A percentile compares a stretch with the other conserved stretches of the same genome.
phyloP scores from a whole-genome alignment of 2,888 invertebrate species.

The Orthosia cruda region DNA sequence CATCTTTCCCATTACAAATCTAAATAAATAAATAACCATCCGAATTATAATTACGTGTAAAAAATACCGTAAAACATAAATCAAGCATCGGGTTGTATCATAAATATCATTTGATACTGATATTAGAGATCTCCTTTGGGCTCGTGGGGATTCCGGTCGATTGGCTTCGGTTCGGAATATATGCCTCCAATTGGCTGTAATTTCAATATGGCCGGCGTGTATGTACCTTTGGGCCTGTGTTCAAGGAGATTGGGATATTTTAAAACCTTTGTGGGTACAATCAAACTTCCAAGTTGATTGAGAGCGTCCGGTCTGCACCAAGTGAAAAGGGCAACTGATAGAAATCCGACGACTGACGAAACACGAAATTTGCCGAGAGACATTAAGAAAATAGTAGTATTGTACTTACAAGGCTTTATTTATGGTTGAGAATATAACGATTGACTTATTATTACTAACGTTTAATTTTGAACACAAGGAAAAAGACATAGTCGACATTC shows the following conservation, averaged over 20 bases:
- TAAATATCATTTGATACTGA: conserved; percentile 58
- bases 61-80: conserved; percentile 53
- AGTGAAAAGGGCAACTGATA: no score
- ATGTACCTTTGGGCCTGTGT: conserved; percentile 3
- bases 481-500: no score
- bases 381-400: no score
- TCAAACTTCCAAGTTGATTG: neutral
- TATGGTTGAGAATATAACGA: no score
- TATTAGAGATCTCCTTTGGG: conserved; percentile 60
- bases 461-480: no score
- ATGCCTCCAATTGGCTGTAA: conserved; percentile 39
- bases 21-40: conserved; percentile 29
- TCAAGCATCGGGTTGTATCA: conserved; percentile 56
- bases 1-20: neutral
- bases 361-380: no score
- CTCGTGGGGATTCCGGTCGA: conserved; percentile 47
- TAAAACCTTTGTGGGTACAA: neutral
- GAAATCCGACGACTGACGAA: no score
- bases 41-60: conserved; percentile 45
- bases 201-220: conserved; percentile 48
- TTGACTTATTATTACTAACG: no score
- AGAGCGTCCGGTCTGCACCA: no score
- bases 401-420: no score
- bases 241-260: neutral
- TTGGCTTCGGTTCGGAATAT: conserved; percentile 52